Evolutionary conservation across 2,797 vertebrate species (phyloP).

Genomic region (Onychomys torridus): DNA sequence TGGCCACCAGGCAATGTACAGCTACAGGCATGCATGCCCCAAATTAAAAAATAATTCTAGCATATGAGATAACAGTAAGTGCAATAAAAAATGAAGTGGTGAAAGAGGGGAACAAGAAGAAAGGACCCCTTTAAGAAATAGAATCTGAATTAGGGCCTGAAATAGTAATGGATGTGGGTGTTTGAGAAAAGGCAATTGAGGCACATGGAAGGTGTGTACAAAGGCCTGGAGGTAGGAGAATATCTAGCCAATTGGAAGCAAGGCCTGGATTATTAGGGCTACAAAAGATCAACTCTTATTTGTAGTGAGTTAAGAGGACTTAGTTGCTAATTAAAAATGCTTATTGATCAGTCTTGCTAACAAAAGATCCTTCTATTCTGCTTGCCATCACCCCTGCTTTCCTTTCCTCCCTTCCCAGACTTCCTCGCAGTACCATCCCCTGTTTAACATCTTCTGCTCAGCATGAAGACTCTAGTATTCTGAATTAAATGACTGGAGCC

Average conservation of each 20-base stretch:
- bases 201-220: background rate
- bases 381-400: background rate
- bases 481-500: background rate
- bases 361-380: background rate
- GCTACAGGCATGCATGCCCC: background rate
- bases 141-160: background rate
- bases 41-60: background rate
- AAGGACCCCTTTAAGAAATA: background rate
- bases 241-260: background rate
- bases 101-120: background rate
- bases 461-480: background rate
- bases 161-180: background rate
- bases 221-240: background rate
- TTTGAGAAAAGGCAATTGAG: background rate
- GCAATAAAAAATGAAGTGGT: background rate
- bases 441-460: background rate
- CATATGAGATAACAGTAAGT: background rate
- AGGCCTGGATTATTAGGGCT: background rate
- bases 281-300: background rate
- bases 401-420: background rate
- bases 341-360: background rate
- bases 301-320: background rate
- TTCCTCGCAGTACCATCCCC: background rate
- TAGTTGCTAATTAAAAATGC: background rate
- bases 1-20: background rate